phyloP scores from a whole-genome alignment of 2,888 invertebrate genomes.

The Chymomyza amoena region DNA sequence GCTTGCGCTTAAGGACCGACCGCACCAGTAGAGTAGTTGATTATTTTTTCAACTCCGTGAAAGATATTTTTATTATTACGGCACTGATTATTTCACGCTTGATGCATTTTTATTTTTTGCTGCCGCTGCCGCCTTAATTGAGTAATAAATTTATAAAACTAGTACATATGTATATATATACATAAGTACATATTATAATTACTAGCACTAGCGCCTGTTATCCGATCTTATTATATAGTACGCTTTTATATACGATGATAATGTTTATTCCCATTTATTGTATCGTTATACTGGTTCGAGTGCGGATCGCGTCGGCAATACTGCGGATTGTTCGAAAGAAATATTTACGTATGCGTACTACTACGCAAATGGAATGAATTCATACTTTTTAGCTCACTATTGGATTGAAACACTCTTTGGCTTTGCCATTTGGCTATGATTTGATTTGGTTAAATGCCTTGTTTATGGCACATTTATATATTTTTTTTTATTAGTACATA shows the following conservation, averaged over 20 bases:
- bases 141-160: constrained; percentile 68
- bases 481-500: constrained; percentile 8
- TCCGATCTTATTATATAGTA: not conserved
- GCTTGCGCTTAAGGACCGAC: constrained; percentile 29
- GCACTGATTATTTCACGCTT: constrained; percentile 5
- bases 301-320: not conserved
- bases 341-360: constrained; percentile 9
- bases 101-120: too few relatives aligned
- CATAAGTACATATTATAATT: not conserved
- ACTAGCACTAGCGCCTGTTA: not conserved
- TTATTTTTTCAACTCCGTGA: not conserved
- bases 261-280: constrained; percentile 19
- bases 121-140: constrained; percentile 50
- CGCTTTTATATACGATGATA: not conserved
- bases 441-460: constrained; percentile 62
- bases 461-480: constrained; percentile 67
- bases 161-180: constrained; percentile 27
- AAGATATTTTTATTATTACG: constrained; percentile 2
- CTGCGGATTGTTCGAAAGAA: constrained; percentile 25
- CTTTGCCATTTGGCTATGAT: constrained; percentile 32
- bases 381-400: constrained; percentile 34
- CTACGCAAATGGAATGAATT: constrained; percentile 30
- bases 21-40: constrained; percentile 16
- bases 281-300: not conserved
- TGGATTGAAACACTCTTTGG: constrained; percentile 37